phyloP scores from a whole-genome alignment of 2,113 vertebrate species.

The Rhombomys opimus region DNA sequence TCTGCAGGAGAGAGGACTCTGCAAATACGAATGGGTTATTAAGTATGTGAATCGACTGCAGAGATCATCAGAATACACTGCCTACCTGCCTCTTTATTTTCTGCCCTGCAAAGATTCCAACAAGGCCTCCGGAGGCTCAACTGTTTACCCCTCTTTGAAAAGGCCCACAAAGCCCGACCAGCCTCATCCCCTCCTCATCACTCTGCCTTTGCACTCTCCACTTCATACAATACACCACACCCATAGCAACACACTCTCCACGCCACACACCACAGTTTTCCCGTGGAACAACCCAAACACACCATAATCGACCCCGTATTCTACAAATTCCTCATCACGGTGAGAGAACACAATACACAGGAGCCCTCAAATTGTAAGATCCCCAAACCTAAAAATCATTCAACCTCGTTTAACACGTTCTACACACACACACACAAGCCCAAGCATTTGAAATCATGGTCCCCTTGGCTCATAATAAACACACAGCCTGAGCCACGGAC shows the following conservation, averaged over 20 bases:
- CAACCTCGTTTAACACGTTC: not conserved
- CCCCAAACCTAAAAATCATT: slow-evolving; percentile 34
- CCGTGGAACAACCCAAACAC: slow-evolving; percentile 37
- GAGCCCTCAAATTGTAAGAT: not conserved
- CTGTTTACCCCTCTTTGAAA: slow-evolving; percentile 37
- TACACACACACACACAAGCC: not conserved
- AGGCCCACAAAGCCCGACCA: slow-evolving; percentile 33
- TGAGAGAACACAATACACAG: not conserved
- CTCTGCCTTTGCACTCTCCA: slow-evolving; percentile 51
- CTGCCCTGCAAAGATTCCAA: slow-evolving; percentile 36
- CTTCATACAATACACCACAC: slow-evolving; percentile 66
- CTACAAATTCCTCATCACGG: not conserved
- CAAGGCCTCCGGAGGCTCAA: slow-evolving; percentile 44
- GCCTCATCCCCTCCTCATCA: slow-evolving; percentile 4
- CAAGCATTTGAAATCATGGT: not conserved
- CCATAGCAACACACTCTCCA: slow-evolving; percentile 54
- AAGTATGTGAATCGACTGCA: slow-evolving; percentile 23
- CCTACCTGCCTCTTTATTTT: not conserved
- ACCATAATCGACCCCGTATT: slow-evolving; percentile 1
- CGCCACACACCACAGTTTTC: slow-evolving; percentile 18
- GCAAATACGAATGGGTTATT: slow-evolving; percentile 6
- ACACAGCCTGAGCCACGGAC: not conserved
- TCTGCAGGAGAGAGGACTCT: not conserved
- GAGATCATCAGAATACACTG: not conserved
- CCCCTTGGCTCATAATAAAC: not conserved